Conservation (phyloP, 2,888 invertebrate genomes). For the Tipula lateralis region DNA sequence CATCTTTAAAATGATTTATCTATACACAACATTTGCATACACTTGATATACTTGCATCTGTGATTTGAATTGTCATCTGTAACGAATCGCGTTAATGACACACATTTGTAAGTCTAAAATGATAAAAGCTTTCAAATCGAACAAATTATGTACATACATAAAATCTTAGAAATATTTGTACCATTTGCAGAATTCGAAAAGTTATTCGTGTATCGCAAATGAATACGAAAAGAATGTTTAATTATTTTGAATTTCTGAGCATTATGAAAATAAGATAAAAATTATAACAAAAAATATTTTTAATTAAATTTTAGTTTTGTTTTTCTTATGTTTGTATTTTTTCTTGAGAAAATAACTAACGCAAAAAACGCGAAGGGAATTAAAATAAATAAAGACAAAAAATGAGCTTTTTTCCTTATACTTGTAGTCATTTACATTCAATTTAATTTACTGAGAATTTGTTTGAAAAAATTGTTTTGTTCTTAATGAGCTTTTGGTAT, state of each 20-base stretch:
- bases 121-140: too few species aligned
- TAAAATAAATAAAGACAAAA: not conserved
- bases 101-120: not conserved
- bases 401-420: not conserved
- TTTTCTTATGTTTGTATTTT: not conserved
- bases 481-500: not conserved
- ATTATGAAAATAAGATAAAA: not conserved
- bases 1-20: not conserved
- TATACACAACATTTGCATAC: not conserved
- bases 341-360: not conserved
- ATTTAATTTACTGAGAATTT: not conserved
- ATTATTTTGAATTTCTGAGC: not conserved
- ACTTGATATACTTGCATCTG: too few species aligned
- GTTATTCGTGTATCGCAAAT: not conserved
- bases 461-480: not conserved
- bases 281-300: not conserved
- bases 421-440: not conserved
- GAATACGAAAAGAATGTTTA: not conserved
- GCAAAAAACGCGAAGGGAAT: not conserved
- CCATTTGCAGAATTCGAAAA: not conserved
- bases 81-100: not conserved
- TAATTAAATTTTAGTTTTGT: conserved; percentile 24
- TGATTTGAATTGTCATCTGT: not conserved
- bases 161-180: not conserved
- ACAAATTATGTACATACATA: not conserved